phyloP scores from a whole-genome alignment of 2,113 vertebrate genomes.

The Nothoprocta pentlandii region DNA sequence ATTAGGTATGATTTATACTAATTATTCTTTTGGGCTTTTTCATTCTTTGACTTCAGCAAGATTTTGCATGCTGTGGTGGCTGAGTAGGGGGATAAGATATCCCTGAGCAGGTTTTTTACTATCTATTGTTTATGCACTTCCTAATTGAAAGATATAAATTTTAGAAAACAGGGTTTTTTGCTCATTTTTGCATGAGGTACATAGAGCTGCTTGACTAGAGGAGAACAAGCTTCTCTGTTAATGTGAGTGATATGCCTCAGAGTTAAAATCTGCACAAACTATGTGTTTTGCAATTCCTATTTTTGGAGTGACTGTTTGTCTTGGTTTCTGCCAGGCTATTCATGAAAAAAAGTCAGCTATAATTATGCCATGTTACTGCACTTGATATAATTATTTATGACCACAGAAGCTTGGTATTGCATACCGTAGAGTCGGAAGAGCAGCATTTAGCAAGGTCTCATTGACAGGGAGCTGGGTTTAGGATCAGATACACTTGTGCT shows the following conservation, averaged over 20 bases:
- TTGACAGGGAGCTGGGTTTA: background rate
- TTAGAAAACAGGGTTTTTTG: background rate
- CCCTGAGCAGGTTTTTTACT: background rate
- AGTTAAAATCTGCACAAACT: background rate
- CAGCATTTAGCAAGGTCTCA: background rate
- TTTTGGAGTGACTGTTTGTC: background rate
- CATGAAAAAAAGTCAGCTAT: background rate
- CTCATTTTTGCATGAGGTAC: background rate
- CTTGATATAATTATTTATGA: background rate
- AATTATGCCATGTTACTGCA: background rate
- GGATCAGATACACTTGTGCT: background rate
- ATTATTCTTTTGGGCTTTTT: background rate
- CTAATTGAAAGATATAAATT: background rate
- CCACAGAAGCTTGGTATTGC: background rate
- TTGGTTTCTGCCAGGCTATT: background rate
- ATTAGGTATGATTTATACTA: background rate
- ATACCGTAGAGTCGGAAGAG: background rate
- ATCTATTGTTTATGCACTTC: background rate
- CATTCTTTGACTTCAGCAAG: background rate
- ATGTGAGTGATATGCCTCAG: background rate
- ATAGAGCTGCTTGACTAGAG: background rate
- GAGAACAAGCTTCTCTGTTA: background rate
- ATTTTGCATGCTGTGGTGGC: background rate
- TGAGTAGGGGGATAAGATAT: background rate
- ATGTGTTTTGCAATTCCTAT: background rate